phyloP scores from a whole-genome alignment of 2,797 vertebrate genomes.

The Babyrousa celebensis region DNA sequence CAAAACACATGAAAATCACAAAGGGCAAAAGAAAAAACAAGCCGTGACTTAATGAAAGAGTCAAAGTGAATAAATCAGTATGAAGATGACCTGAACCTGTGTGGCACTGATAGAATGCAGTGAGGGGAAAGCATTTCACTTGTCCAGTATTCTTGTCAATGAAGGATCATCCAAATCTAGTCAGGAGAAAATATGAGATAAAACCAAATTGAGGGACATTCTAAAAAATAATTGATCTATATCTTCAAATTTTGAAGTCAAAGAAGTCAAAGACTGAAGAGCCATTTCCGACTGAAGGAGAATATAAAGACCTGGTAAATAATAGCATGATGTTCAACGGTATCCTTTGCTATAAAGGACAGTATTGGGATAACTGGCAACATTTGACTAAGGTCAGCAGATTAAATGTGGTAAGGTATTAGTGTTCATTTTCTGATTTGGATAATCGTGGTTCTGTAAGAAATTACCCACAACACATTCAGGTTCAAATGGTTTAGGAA shows the following conservation, averaged over 20 bases:
- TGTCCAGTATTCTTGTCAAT: background rate
- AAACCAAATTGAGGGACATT: background rate
- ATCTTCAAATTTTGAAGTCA: background rate
- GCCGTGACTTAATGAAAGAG: background rate
- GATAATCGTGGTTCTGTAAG: background rate
- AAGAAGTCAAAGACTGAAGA: background rate
- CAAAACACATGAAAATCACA: background rate
- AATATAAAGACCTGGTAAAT: background rate
- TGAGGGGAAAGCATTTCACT: too few relatives aligned
- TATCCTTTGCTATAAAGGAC: background rate
- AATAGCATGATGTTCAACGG: background rate
- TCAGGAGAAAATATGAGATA: background rate
- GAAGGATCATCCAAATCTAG: background rate
- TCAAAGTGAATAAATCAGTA: background rate
- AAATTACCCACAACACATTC: background rate
- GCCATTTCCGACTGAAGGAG: background rate
- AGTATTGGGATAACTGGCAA: background rate
- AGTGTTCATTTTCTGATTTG: conserved; percentile 2
- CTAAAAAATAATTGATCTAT: background rate
- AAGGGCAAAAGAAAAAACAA: background rate
- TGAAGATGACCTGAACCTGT: background rate
- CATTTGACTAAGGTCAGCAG: background rate
- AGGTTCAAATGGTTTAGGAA: background rate
- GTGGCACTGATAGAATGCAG: too few relatives aligned
- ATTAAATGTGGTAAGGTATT: background rate